Evolutionary conservation across 2,888 invertebrate species (phyloP), one percentile per base, ranked within the genome.

Genomic region (Exephanes ischioxanthus): DNA sequence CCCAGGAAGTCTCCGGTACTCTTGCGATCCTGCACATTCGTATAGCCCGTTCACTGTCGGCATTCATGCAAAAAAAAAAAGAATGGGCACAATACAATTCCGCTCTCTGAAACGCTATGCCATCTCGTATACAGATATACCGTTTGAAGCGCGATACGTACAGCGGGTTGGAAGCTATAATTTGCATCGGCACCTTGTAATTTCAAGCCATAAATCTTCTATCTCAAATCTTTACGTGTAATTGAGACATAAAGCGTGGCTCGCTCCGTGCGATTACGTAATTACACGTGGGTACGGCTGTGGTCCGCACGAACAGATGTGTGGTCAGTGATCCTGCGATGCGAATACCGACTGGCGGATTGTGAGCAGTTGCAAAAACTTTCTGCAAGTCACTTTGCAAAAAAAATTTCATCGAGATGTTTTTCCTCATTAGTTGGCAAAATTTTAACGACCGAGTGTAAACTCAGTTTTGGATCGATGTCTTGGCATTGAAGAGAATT

Each of bases 191-290:
- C 88, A 88, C 88, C 88, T 88, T 89, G 85, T 89, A 89, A 89
- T 89, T 89, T 89, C 84, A 84, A 80, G 75, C 88, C 88, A 88
- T 89, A 89, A 89, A 89, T 89, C 88, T 88, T 86, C 84, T 79
- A 83, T 87, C 87, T 85, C 78, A 78, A 88, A 89, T 89, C 86
- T 88, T 86, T 86, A 76, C 87, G 88, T 88, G 87, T 89, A 89
- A 89, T 89, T 89, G 89, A 89, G 89, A 89, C 89, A 89, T 89
- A 89, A 89, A 89, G 88, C 88, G 88, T 88, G 88, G 88, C 88
- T 86, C 80, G 73, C n/a, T 53, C 30, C 61, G 87, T 86, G 84
- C 87, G 86, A 86, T 88, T 87, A 86, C 84, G 81, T 85, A 86
- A 88, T 87, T 87, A 88, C 86, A 87, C 80, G 81, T 80, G 85